phyloP scores from a whole-genome alignment of 2,113 vertebrate species.

The Bolborhynchus lineola region DNA sequence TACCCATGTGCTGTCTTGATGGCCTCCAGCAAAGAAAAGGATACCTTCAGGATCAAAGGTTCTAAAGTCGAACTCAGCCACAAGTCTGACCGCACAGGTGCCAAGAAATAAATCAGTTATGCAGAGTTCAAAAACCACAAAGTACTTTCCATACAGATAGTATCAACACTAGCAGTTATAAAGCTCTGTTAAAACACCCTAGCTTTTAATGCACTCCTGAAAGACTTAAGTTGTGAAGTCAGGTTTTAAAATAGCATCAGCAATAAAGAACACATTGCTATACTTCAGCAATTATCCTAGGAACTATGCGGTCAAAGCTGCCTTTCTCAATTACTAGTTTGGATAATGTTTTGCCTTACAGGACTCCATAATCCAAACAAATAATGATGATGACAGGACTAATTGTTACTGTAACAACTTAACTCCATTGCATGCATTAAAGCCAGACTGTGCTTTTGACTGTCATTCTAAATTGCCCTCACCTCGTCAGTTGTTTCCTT shows the following conservation, averaged over 20 bases:
- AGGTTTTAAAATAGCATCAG: not conserved
- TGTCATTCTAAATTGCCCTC: conserved; percentile 47
- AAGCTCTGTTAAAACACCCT: not conserved
- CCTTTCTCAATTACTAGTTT: not conserved
- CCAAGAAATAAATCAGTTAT: conserved; percentile 61
- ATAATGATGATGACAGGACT: not conserved
- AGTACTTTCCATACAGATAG: conserved; percentile 43
- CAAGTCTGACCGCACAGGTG: conserved; percentile 68
- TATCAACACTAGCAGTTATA: not conserved
- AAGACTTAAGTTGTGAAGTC: not conserved
- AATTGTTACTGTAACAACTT: not conserved
- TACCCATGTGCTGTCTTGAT: conserved; percentile 89
- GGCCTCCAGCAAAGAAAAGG: conserved; percentile 95
- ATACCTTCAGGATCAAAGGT: conserved; percentile 93
- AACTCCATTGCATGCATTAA: not conserved
- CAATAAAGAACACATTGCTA: not conserved
- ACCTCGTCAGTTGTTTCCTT: conserved; percentile 88
- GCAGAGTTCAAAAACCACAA: conserved; percentile 20
- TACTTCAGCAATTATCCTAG: not conserved
- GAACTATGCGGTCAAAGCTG: not conserved
- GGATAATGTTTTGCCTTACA: not conserved
- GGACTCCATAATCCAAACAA: not conserved
- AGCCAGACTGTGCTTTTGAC: not conserved
- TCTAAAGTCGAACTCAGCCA: conserved; percentile 95
- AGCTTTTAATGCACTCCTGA: not conserved